A percentile compares a stretch with the other conserved stretches of the same genome.
These are phyloP conservation scores for Drosophila sordidula DNA, from an alignment of 2,888 invertebrate genomes.

Conservation along the genomic window DNA sequence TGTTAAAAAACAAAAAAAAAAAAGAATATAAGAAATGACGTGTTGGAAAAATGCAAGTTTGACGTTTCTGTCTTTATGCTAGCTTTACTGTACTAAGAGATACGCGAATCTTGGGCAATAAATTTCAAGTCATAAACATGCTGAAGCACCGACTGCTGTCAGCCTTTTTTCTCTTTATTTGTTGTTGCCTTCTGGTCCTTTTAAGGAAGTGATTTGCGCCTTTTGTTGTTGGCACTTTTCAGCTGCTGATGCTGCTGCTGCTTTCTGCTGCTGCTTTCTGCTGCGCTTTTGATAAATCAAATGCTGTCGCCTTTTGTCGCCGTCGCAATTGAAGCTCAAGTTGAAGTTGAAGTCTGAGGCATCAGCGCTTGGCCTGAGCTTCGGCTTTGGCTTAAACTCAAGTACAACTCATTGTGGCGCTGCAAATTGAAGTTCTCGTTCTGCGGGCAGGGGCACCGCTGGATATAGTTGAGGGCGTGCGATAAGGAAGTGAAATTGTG, in stretches of 20 bases:
- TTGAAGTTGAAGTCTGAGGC: conserved; percentile 28
- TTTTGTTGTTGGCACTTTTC: conserved; percentile 58
- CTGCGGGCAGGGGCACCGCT: not conserved
- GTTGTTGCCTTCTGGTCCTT: conserved; percentile 15
- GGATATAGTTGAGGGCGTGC: conserved; percentile 50
- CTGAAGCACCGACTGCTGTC: conserved; percentile 21
- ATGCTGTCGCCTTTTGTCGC: conserved; percentile 61
- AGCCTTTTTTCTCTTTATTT: not conserved
- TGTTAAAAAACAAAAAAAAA: not conserved
- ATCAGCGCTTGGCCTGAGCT: conserved; percentile 25
- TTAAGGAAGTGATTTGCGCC: conserved; percentile 67
- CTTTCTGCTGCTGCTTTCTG: conserved; percentile 50
- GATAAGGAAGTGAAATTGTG: conserved; percentile 75
- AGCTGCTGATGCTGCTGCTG: conserved; percentile 43
- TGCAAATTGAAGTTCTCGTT: conserved; percentile 72
- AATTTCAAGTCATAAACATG: conserved; percentile 55
- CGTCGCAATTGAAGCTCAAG: conserved; percentile 31
- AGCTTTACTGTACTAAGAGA: not conserved
- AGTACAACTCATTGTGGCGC: conserved; percentile 69
- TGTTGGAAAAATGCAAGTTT: too few species aligned
- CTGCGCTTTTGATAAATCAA: conserved; percentile 67
- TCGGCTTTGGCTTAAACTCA: conserved; percentile 55
- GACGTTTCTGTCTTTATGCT: not conserved
- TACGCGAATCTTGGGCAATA: conserved; percentile 39
- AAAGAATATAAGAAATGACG: not conserved